Evolutionary conservation across 2,797 vertebrate genomes (phyloP).

Genomic region (Anabas testudineus): DNA sequence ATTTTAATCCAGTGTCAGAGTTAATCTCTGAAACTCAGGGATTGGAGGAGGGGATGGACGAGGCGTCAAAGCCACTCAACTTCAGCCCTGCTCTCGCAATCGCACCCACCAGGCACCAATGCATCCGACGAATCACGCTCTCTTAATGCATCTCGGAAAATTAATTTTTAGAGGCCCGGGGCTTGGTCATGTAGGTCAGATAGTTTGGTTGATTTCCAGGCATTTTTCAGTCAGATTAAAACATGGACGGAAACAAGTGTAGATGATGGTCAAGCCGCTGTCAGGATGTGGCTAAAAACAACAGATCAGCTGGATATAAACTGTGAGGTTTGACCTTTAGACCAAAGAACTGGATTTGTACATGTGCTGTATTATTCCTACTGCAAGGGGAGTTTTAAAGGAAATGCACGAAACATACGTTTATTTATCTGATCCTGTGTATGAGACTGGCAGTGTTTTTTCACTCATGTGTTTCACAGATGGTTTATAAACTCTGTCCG

Average conservation of each 20-base stretch:
- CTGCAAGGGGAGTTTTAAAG: not conserved
- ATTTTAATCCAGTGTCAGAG: constrained; percentile 84
- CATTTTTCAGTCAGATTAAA: constrained; percentile 63
- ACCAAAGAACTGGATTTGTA: not conserved
- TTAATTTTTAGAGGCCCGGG: constrained; percentile 74
- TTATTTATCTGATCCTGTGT: not conserved
- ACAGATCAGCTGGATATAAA: constrained; percentile 19
- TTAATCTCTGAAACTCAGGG: constrained; percentile 83
- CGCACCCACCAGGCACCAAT: constrained; percentile 70
- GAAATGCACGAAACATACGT: constrained; percentile 1
- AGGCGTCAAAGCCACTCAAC: constrained; percentile 77
- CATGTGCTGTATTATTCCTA: not conserved
- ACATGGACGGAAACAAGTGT: constrained; percentile 26
- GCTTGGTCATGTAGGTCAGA: constrained; percentile 78
- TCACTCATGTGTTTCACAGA: constrained; percentile 32
- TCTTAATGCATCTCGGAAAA: constrained; percentile 82
- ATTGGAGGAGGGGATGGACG: constrained; percentile 72
- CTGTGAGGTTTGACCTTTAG: constrained; percentile 14
- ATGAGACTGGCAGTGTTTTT: constrained; percentile 16
- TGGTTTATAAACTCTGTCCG: constrained; percentile 36
- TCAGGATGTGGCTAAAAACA: constrained; percentile 26
- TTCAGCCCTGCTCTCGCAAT: constrained; percentile 70
- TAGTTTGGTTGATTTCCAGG: constrained; percentile 51
- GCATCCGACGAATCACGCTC: constrained; percentile 72
- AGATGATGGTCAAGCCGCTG: constrained; percentile 37